Evolutionary conservation across 2,888 invertebrate genomes (phyloP), one percentile per base, ranked within the genome.

Genomic region (Brenthis ino): DNA sequence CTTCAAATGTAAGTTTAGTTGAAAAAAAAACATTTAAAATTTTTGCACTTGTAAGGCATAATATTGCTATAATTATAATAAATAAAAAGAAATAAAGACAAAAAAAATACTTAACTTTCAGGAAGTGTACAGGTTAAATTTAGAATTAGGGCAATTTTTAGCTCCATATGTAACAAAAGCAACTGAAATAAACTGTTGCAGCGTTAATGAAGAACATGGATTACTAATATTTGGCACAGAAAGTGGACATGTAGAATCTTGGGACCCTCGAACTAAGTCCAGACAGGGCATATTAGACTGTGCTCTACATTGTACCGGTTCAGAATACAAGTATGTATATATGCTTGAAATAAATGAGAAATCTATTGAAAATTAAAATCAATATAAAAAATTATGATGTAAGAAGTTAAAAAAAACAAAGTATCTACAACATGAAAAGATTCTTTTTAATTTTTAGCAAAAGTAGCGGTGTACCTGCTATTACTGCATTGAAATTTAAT

Each of bases 71-170:
- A 43, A 43, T 43, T 43, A 11, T 8, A 8, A 11, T 8, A 8
- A 43, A 43, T 43, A 43, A 43, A 43, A 11, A 43, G 11, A 43
- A 28, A 28, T 5, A 24, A 43, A 3, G 1, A 8, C 37, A 11
- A 8, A 43, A 43, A 37, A 43, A 11, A 43, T 1, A 37, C 2
- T 43, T 11, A 66, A 20, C 61, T 85, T 85, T 67, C 85, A 98
- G 98, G 98, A 99, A 85, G 96, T 99, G 28, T 99, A 98, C 84
- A 95, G 99, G 75, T 93, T 99, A 69, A 99, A 99, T 93, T 93
- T 99, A 75, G 99, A 99, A 90, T 95, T 98, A 80, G 99, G 99
- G 0, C 96, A 98, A 81, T 99, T 99, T 88, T 91, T 99, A 80
- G 96, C 96, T 77, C 97, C 99, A 0, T 96, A 95, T 81, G 93